Percentiles rank a stretch among this genome's conserved stretches.
phyloP scores from a whole-genome alignment of 2,888 invertebrate species.

The Acanthacorydalis orientalis region DNA sequence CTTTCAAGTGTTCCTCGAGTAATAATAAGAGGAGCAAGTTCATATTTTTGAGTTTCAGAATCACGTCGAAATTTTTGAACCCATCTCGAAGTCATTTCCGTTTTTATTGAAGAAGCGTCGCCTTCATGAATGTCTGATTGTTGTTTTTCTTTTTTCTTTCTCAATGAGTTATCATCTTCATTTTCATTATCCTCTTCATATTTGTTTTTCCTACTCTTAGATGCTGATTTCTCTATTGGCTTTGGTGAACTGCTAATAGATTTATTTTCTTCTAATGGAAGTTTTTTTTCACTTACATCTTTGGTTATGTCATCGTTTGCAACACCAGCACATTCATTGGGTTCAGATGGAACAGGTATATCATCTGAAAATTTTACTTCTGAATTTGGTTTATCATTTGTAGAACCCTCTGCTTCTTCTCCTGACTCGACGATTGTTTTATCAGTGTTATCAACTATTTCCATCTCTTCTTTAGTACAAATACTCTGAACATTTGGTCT shows the following conservation, averaged over 20 bases:
- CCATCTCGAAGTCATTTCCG: slow-evolving; percentile 8
- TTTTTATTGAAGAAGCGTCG: neutral
- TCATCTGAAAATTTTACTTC: neutral
- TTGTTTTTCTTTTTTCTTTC: slow-evolving; percentile 9
- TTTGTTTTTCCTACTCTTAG: neutral
- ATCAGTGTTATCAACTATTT: neutral
- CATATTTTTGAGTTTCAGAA: slow-evolving; percentile 19
- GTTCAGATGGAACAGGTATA: neutral
- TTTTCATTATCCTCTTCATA: neutral
- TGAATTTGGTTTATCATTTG: neutral
- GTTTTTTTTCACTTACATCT: neutral
- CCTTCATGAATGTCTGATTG: slow-evolving; percentile 2
- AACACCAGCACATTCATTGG: neutral
- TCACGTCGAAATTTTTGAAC: slow-evolving; percentile 24
- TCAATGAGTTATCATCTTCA: neutral
- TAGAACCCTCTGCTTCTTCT: neutral
- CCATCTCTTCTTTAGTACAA: neutral
- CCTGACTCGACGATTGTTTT: neutral
- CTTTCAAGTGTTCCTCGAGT: slow-evolving; percentile 23
- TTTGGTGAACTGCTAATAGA: too few species aligned
- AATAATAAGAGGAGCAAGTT: slow-evolving; percentile 11
- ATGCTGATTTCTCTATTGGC: neutral
- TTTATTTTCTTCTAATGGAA: neutral
- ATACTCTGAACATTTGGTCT: neutral
- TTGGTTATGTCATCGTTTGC: neutral